These are phyloP conservation scores for Pocillopora grandis DNA, from an alignment of 92 coral and sea anemone species.

Conservation along the genomic window DNA sequence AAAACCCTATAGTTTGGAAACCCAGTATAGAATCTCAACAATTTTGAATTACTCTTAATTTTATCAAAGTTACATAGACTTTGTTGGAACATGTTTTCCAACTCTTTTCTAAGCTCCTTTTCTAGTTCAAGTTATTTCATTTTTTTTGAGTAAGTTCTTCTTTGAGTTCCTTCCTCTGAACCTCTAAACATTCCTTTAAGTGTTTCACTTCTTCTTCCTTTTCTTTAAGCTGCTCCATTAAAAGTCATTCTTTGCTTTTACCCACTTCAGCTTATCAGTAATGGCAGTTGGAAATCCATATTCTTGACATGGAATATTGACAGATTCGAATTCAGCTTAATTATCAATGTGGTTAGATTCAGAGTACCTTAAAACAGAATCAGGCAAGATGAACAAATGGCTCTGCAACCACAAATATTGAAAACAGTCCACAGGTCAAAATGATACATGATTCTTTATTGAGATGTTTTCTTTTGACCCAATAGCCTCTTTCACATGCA, in stretches of 20 bases:
- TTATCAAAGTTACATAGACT: constrained; percentile 16
- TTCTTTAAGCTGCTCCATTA: neutral
- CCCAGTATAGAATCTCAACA: neutral
- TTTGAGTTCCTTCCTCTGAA: constrained; percentile 10
- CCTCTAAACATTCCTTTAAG: neutral
- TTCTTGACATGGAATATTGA: no score
- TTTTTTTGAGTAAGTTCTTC: neutral
- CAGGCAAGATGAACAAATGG: neutral
- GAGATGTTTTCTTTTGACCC: no score
- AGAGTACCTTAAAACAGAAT: neutral
- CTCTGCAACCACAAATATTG: neutral
- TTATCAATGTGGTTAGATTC: no score
- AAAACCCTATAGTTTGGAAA: constrained; percentile 14
- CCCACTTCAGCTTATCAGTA: neutral
- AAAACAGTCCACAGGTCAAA: no score
- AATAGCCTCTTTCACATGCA: no score
- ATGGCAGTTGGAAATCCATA: neutral
- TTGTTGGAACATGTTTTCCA: constrained; percentile 7
- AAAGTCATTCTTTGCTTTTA: constrained; percentile 17
- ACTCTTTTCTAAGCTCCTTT: constrained; percentile 7
- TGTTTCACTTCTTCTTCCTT: constrained; percentile 15
- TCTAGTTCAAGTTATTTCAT: constrained; percentile 24
- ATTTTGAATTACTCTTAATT: constrained; percentile 25
- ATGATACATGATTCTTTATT: neutral
- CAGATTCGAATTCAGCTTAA: no score